phyloP scores from a whole-genome alignment of 2,113 vertebrate genomes.

The Acanthochromis polyacanthus region DNA sequence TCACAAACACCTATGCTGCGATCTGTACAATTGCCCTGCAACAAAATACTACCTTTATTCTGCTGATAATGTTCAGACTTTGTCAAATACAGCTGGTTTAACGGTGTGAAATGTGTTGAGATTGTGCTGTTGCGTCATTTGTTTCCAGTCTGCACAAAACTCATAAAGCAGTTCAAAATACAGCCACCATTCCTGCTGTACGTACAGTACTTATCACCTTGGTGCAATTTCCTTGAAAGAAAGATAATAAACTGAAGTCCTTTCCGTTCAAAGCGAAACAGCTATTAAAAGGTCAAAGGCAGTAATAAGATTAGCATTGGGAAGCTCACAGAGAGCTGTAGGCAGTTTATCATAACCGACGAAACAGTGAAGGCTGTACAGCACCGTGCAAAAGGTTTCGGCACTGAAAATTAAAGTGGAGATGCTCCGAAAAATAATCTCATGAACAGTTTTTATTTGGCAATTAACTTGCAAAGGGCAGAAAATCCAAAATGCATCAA shows the following conservation, averaged over 20 bases:
- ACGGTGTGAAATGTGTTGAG: background rate
- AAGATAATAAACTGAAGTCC: conserved; percentile 32
- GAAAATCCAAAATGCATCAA: background rate
- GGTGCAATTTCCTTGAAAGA: conserved; percentile 15
- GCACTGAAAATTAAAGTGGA: background rate
- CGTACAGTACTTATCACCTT: conserved; percentile 9
- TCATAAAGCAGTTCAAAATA: conserved; percentile 19
- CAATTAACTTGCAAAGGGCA: background rate
- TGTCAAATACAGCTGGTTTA: background rate
- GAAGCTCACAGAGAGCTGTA: background rate
- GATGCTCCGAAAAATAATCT: background rate
- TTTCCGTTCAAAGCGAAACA: conserved; percentile 14
- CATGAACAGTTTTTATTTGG: background rate
- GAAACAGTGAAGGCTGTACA: background rate
- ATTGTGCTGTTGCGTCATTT: background rate
- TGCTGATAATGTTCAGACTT: conserved; percentile 1
- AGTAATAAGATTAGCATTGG: conserved; percentile 11
- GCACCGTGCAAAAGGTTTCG: background rate
- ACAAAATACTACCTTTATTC: background rate
- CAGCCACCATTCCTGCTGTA: background rate
- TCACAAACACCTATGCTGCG: conserved; percentile 1
- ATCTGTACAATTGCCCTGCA: conserved; percentile 7
- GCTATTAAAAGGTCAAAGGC: conserved; percentile 42
- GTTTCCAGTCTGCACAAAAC: conserved; percentile 16
- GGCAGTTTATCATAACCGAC: conserved; percentile 14